Evolutionary conservation across 1,140 invertebrate genomes (phyloP), one percentile per base, ranked within the genome.

Genomic region (Medauroidea extradentata): DNA sequence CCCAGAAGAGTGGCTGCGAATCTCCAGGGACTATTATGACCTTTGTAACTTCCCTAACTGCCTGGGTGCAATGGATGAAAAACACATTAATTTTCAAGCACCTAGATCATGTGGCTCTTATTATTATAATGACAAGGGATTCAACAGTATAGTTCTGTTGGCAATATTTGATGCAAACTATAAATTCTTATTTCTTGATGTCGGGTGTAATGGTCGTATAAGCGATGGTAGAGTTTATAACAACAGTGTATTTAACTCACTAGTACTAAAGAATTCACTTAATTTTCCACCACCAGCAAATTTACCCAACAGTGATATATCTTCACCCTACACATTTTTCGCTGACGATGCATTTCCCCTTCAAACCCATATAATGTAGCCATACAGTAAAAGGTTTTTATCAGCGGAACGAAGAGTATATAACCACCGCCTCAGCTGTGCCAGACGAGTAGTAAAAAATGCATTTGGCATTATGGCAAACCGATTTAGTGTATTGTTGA

Each of bases 281-380:
- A 34, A 34, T 11, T 7, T 34, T 34, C 29, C 29, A 34, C 11
- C 29, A 7, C 29, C 29, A 34, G 11, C 5, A 4, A 34, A 11
- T 34, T 34, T 34, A 7, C 9, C 44, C 13, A 11, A n/a, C n/a
- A 51, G 19, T 8, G n/a, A 25, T n/a, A 25, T 24, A 4, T 4
- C n/a, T 27, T 14, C 63, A 18, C 57, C 64, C 21, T 65, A 66
- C 38, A 41, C 64, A 18, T 52, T 77, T 39, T 57, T 75, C n/a
- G 73, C 64, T 19, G 73, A 77, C 63, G 70, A 74, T 24, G 72
- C 70, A 23, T 78, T 76, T 59, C 61, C 71, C 11, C 39, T 77
- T n/a, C 62, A 58, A 29, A 16, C 44, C n/a, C 59, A 70, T 44
- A 53, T 76, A 51, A 69, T 34, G 29, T 7, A 34, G 41, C 69